Evolutionary conservation across 2,888 invertebrate genomes (phyloP).

Genomic region (Pogonocherus hispidulus): DNA sequence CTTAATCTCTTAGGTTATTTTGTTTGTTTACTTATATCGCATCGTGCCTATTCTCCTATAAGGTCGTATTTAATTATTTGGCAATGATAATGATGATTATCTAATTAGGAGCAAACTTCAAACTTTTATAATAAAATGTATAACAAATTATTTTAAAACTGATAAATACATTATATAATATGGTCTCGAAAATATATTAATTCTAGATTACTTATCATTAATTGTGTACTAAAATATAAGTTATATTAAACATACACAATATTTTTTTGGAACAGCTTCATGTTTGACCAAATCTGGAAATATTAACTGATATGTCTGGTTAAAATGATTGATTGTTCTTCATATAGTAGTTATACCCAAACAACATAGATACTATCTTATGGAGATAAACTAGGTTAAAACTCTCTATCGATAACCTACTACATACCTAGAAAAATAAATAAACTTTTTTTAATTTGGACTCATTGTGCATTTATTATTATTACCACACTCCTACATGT

Average conservation of each 20-base stretch:
- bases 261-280: not conserved
- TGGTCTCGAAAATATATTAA: not conserved
- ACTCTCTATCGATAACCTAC: not conserved
- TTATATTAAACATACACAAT: not conserved
- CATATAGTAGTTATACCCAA: not conserved
- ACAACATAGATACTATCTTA: not conserved
- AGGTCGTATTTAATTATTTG: not conserved
- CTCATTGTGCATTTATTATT: too few relatives aligned
- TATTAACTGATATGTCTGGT: conserved; percentile 3
- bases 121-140: not conserved
- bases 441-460: too few relatives aligned
- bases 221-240: not conserved
- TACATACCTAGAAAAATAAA: too few relatives aligned
- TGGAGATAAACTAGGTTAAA: not conserved
- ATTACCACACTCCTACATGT: too few relatives aligned
- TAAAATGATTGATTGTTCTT: not conserved
- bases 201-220: not conserved
- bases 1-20: too few relatives aligned
- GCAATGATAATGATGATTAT: not conserved
- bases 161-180: not conserved
- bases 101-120: too few relatives aligned
- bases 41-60: too few relatives aligned
- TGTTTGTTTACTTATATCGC: too few relatives aligned
- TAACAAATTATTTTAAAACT: not conserved
- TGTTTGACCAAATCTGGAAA: conserved; percentile 1